phyloP scores from a whole-genome alignment of 2,113 vertebrate species.

The Opisthocomus hoazin region DNA sequence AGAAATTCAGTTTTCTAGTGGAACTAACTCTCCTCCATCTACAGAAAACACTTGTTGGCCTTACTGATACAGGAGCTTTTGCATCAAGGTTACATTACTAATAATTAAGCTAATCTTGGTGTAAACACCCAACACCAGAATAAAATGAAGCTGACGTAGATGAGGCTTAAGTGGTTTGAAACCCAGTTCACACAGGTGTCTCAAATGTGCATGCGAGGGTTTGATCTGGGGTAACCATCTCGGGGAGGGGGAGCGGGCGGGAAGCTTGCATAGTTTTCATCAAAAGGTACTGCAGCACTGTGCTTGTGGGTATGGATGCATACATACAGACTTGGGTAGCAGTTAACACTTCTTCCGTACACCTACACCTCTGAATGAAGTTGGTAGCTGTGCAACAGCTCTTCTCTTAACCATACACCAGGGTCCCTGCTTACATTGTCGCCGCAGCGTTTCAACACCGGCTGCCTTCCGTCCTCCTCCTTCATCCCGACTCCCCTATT shows the following conservation, averaged over 20 bases:
- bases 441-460: background rate
- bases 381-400: background rate
- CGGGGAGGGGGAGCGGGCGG: accelerated
- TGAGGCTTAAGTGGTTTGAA: background rate
- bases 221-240: background rate
- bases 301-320: background rate
- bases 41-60: background rate
- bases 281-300: background rate
- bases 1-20: background rate
- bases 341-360: background rate
- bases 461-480: constrained; percentile 31
- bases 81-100: background rate
- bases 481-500: constrained; percentile 23
- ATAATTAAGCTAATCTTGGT: background rate
- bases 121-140: background rate
- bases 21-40: background rate
- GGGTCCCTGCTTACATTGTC: background rate
- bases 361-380: background rate
- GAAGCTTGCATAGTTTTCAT: background rate
- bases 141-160: background rate
- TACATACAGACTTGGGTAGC: background rate
- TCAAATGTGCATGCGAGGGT: background rate
- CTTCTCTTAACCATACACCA: background rate
- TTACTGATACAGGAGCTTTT: background rate
- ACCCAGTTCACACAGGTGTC: background rate